Evolutionary conservation across 2,113 vertebrate genomes (phyloP).

Genomic region (Carollia perspicillata): DNA sequence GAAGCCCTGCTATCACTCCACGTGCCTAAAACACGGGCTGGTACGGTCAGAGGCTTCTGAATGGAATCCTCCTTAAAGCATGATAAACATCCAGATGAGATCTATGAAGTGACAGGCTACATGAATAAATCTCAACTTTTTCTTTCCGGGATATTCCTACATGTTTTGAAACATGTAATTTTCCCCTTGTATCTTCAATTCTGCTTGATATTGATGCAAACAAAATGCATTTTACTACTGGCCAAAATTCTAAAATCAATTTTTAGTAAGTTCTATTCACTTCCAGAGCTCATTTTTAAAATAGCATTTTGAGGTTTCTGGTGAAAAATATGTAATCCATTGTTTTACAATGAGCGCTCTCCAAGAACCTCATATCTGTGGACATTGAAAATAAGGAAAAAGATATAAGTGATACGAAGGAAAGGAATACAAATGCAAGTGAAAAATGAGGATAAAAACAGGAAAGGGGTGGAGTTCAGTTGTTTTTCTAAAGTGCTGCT

Average conservation of each 20-base stretch:
- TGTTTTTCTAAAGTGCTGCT: not conserved
- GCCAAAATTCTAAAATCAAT: conserved; percentile 24
- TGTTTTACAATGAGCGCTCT: conserved; percentile 8
- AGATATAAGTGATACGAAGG: not conserved
- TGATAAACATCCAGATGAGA: not conserved
- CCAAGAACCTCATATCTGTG: not conserved
- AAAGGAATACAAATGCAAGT: not conserved
- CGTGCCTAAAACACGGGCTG: not conserved
- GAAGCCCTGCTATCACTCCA: not conserved
- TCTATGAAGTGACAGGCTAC: not conserved
- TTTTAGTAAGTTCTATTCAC: not conserved
- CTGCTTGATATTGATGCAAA: not conserved
- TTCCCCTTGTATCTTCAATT: not conserved
- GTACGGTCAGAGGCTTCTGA: not conserved
- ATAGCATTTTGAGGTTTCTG: not conserved
- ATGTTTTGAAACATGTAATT: not conserved
- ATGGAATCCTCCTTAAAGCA: not conserved
- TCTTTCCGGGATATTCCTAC: conserved; percentile 7
- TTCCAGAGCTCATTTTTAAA: not conserved
- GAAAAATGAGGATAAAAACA: not conserved
- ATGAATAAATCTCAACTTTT: not conserved
- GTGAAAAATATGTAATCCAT: not conserved
- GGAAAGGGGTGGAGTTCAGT: not conserved
- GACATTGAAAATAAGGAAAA: not conserved
- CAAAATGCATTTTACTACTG: not conserved